A percentile compares a stretch with the other conserved stretches of the same genome.
These are phyloP conservation scores for Apotomis betuletana DNA, from an alignment of 2,888 invertebrate species.

Conservation along the genomic window DNA sequence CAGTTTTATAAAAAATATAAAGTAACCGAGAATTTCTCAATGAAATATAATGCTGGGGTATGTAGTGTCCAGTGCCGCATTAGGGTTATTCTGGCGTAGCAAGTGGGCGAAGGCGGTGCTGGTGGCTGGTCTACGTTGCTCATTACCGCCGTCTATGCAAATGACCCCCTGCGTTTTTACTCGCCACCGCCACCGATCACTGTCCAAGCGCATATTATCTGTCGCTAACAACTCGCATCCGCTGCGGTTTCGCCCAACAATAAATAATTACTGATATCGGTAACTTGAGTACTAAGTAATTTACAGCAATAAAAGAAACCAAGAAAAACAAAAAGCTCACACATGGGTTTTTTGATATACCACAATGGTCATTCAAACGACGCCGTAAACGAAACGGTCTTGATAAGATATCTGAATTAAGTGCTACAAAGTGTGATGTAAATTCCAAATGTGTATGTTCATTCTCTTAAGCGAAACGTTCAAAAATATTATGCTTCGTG, in stretches of 20 bases:
- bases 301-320: constrained; percentile 62
- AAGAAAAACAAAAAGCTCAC: constrained; percentile 52
- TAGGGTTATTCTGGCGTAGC: constrained; percentile 57
- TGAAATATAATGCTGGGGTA: constrained; percentile 52
- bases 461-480: no score
- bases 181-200: constrained; percentile 69
- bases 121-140: constrained; percentile 57
- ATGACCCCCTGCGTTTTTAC: constrained; percentile 78
- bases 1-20: constrained; percentile 53
- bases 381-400: background rate
- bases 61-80: constrained; percentile 22
- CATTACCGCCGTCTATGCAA: constrained; percentile 79
- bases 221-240: constrained; percentile 80
- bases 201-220: constrained; percentile 74
- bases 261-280: constrained; percentile 79
- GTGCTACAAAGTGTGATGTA: no score
- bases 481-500: no score
- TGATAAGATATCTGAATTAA: background rate
- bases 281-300: constrained; percentile 63
- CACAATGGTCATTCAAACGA: constrained; percentile 4
- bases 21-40: constrained; percentile 52
- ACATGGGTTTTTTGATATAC: constrained; percentile 38
- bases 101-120: constrained; percentile 52
- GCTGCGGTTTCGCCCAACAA: constrained; percentile 73
- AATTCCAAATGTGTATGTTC: no score